These are phyloP conservation scores for Clytia hemisphaerica DNA, from an alignment of 30 jellyfish, hydroid and myxozoan species.

Conservation along the genomic window DNA sequence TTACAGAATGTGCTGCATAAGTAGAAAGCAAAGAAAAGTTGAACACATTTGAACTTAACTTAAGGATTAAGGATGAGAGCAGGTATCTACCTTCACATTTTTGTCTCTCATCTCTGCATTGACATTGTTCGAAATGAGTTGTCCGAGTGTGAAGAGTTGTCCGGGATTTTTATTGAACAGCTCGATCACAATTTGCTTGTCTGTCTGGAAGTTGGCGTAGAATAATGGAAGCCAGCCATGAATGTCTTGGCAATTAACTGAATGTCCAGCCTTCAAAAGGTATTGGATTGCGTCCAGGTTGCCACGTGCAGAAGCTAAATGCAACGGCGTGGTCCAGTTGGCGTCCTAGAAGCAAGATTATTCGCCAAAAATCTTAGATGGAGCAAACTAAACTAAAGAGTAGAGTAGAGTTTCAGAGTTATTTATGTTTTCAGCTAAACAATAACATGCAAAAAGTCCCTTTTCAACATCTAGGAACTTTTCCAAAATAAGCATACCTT, in stretches of 20 bases:
- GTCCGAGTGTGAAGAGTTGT: constrained; percentile 54
- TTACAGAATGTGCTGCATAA: too few relatives aligned
- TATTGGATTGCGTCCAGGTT: constrained; percentile 47
- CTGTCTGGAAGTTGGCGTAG: constrained; percentile 70
- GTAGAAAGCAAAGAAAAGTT: too few relatives aligned
- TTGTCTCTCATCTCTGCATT: constrained; percentile 30
- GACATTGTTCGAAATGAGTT: constrained; percentile 36
- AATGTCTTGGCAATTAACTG: constrained; percentile 57
- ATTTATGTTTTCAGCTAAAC: background rate
- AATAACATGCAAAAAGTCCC: background rate
- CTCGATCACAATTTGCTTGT: constrained; percentile 59
- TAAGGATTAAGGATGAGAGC: background rate
- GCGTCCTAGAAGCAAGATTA: constrained; percentile 45
- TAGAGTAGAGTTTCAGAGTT: background rate
- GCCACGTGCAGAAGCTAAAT: constrained; percentile 80
- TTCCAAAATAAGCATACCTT: constrained; percentile 8
- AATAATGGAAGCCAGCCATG: constrained; percentile 93
- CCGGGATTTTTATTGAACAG: constrained; percentile 60
- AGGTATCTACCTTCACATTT: constrained; percentile 42
- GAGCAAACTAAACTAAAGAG: background rate
- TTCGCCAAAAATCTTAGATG: background rate
- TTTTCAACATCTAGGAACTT: background rate
- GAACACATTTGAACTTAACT: too few relatives aligned
- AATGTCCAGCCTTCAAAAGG: constrained; percentile 54
- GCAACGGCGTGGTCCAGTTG: constrained; percentile 66